phyloP scores from a whole-genome alignment of 2,797 vertebrate genomes.

The Cryptoprocta ferox region DNA sequence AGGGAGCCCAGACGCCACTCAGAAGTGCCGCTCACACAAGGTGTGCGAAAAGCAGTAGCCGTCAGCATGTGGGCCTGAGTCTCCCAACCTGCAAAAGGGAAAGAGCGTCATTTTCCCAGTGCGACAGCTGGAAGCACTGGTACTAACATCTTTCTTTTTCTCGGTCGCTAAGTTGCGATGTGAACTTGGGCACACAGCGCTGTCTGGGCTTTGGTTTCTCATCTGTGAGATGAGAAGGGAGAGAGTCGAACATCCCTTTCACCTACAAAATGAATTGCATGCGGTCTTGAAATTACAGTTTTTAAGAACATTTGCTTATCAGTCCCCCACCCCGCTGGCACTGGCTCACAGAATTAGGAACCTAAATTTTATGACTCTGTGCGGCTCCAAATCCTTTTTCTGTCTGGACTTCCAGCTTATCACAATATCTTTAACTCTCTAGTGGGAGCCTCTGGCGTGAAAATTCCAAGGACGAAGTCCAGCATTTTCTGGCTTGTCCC shows the following conservation, averaged over 20 bases:
- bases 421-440: neutral
- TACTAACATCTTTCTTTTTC: neutral
- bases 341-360: neutral
- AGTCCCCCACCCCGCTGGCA: no score
- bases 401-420: neutral
- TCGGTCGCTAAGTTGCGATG: neutral
- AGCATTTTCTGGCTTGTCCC: neutral
- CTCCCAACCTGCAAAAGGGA: neutral
- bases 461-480: neutral
- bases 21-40: neutral
- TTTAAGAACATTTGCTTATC: neutral
- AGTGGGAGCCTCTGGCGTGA: neutral
- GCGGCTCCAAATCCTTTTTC: neutral
- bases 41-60: no score
- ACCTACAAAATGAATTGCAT: neutral
- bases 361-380: neutral
- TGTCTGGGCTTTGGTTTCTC: neutral
- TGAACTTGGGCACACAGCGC: neutral
- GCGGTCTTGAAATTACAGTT: neutral
- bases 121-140: fast-evolving
- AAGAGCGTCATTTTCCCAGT: fast-evolving
- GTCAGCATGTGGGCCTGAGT: neutral
- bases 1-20: neutral
- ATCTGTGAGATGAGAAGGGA: neutral
- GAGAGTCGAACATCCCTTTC: neutral